Percentiles rank a stretch among this genome's conserved stretches.
Evolutionary conservation across 2,888 invertebrate genomes (phyloP).

Genomic region (Geotrupes spiniger): DNA sequence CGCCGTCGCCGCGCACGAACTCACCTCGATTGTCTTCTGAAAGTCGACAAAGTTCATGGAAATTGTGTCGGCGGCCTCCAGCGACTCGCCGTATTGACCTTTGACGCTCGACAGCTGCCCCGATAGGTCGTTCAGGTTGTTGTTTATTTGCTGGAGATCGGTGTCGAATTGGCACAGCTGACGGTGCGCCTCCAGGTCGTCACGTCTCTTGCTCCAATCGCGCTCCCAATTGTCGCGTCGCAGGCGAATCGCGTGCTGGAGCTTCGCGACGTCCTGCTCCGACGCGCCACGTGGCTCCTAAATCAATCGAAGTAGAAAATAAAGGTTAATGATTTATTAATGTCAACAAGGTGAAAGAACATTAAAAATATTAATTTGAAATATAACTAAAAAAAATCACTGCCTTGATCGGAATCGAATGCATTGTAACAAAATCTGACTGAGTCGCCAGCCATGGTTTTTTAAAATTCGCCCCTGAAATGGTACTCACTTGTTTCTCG

Average conservation of each 20-base stretch:
- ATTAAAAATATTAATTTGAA: conserved; percentile 2
- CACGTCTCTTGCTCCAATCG: conserved; percentile 59
- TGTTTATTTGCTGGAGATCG: conserved; percentile 68
- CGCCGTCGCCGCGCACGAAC: conserved; percentile 28
- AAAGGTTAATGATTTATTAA: conserved; percentile 9
- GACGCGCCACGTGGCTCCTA: conserved; percentile 65
- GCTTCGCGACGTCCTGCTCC: conserved; percentile 66
- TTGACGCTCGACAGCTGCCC: conserved; percentile 62
- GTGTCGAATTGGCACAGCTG: conserved; percentile 66
- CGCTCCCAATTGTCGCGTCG: conserved; percentile 63
- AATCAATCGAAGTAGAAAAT: conserved; percentile 36
- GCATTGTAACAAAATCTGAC: too few species aligned
- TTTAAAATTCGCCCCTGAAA: too few species aligned
- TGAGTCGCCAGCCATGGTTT: too few species aligned
- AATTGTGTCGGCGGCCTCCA: conserved; percentile 66
- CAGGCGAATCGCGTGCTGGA: conserved; percentile 61
- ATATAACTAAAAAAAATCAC: too few species aligned
- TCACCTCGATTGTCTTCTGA: conserved; percentile 74
- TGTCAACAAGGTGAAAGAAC: not conserved
- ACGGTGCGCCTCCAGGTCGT: conserved; percentile 60
- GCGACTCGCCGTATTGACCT: conserved; percentile 70
- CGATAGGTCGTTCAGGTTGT: conserved; percentile 65
- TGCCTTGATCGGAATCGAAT: too few species aligned
- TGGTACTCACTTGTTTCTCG: conserved; percentile 54
- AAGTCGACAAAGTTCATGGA: conserved; percentile 71